A percentile compares a stretch with the other conserved stretches of the same genome.
phyloP scores from a whole-genome alignment of 2,113 vertebrate genomes.

The Alligator mississippiensis region DNA sequence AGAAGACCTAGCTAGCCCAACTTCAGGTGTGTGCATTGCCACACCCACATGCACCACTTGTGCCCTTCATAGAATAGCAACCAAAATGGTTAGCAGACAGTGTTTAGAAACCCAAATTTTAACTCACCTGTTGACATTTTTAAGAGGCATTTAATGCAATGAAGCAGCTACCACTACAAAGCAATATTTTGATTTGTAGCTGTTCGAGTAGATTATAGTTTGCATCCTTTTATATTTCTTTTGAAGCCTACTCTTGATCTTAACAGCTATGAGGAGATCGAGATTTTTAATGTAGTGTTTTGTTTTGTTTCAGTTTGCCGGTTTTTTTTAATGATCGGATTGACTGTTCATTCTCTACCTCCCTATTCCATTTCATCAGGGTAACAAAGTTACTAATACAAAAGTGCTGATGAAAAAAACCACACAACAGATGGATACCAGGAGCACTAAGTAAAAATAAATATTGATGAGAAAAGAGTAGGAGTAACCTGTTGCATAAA shows the following conservation, averaged over 20 bases:
- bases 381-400: neutral
- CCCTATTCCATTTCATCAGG: neutral
- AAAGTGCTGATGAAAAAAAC: neutral
- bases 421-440: neutral
- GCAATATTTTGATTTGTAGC: neutral
- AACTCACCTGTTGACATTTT: neutral
- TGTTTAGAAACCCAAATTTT: neutral
- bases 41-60: neutral
- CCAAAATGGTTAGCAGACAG: neutral
- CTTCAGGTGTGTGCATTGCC: no score
- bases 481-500: neutral
- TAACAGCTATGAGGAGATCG: no score
- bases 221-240: neutral
- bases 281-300: neutral
- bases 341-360: neutral
- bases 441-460: neutral
- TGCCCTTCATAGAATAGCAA: neutral
- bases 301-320: neutral
- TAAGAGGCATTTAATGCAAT: neutral
- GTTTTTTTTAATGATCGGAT: neutral
- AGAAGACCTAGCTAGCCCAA: no score
- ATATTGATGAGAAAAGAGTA: neutral
- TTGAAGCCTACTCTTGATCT: neutral
- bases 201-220: neutral
- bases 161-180: neutral